phyloP scores from a whole-genome alignment of 37 sponge, comb jelly and placozoan genomes.

The Petrosia ficiformis region DNA sequence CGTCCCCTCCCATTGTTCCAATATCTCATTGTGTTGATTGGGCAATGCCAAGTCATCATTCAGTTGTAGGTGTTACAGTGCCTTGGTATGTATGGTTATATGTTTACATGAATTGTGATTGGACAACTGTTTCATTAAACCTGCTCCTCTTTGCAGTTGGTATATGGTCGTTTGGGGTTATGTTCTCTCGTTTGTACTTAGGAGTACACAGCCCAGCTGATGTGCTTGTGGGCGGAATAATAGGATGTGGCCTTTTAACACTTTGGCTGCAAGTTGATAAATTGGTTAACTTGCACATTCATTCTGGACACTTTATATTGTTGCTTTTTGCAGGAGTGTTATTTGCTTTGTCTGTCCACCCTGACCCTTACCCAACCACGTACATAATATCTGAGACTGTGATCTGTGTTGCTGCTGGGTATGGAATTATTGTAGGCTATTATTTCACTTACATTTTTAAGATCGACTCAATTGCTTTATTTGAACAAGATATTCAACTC shows the following conservation, averaged over 20 bases:
- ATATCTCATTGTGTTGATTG: slow-evolving; percentile 51
- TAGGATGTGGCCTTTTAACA: slow-evolving; percentile 53
- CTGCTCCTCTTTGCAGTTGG: slow-evolving; percentile 14
- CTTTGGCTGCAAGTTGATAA: slow-evolving; percentile 31
- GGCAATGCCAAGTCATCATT: slow-evolving; percentile 64
- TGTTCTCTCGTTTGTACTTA: slow-evolving; percentile 68
- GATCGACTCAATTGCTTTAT: too few relatives aligned
- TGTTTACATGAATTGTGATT: slow-evolving; percentile 5
- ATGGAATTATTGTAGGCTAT: too few relatives aligned
- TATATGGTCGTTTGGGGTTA: slow-evolving; percentile 59
- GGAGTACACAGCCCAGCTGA: slow-evolving; percentile 76
- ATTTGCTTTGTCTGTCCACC: slow-evolving; percentile 31
- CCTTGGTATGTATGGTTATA: slow-evolving; percentile 70
- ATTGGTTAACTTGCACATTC: too few relatives aligned
- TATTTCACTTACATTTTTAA: too few relatives aligned
- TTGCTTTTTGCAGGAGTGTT: slow-evolving; percentile 13
- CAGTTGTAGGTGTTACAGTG: slow-evolving; percentile 39
- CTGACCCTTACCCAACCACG: slow-evolving; percentile 50
- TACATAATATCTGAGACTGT: slow-evolving; percentile 53
- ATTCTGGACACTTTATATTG: too few relatives aligned
- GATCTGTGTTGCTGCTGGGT: too few relatives aligned
- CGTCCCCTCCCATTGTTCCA: slow-evolving; percentile 53
- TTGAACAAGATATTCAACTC: too few relatives aligned
- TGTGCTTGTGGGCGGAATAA: slow-evolving; percentile 44
- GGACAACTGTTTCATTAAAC: not conserved